phyloP scores from a whole-genome alignment of 2,113 vertebrate species.

The Sialia sialis region DNA sequence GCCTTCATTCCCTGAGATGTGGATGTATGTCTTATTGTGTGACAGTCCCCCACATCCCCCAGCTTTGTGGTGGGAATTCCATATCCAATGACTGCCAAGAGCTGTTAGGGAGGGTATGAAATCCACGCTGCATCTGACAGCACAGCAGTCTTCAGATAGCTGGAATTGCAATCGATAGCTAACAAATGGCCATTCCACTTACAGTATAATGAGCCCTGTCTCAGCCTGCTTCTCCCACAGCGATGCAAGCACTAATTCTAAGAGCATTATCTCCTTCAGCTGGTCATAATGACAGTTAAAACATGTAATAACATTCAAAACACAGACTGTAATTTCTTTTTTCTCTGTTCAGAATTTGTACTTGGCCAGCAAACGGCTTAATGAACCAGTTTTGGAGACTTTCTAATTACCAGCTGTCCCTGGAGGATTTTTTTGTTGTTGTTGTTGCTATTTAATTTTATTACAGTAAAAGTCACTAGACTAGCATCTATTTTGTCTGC shows the following conservation, averaged over 20 bases:
- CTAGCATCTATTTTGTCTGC: not conserved
- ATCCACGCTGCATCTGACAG: not conserved
- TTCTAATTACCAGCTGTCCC: conserved; percentile 14
- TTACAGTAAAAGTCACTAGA: not conserved
- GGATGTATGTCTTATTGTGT: not conserved
- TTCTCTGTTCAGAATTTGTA: conserved; percentile 16
- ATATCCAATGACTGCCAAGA: not conserved
- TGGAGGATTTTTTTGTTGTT: not conserved
- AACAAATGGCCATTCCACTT: conserved; percentile 46
- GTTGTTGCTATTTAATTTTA: not conserved
- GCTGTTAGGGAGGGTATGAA: not conserved
- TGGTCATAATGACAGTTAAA: conserved; percentile 27
- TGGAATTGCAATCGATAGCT: not conserved
- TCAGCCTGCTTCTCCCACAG: conserved; percentile 11
- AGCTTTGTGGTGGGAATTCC: not conserved
- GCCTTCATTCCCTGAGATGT: not conserved
- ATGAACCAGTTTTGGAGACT: not conserved
- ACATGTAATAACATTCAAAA: conserved; percentile 45
- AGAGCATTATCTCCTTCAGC: not conserved
- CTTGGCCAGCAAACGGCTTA: not conserved
- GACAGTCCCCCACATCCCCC: not conserved
- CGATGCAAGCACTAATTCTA: conserved; percentile 19
- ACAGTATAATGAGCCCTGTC: not conserved
- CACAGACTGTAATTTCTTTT: conserved; percentile 21
- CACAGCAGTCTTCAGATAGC: conserved; percentile 6